Percentiles rank a stretch among this genome's conserved stretches.
Evolutionary conservation across 2,113 vertebrate genomes (phyloP).

Genomic region (Lepus europaeus): DNA sequence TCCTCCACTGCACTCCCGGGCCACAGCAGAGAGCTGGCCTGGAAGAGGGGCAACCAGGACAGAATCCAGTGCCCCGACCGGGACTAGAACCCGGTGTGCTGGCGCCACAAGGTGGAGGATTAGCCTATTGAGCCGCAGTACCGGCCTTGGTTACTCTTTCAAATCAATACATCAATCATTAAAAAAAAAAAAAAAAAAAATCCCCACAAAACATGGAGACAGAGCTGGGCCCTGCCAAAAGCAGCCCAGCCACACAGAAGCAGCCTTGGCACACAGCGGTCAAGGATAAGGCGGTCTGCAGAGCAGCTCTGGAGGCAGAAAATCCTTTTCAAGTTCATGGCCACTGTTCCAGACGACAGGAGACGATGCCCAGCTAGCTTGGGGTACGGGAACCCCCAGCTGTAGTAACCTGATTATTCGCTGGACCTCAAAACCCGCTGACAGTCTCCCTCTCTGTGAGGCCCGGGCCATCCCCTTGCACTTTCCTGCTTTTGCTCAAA

Average conservation of each 20-base stretch:
- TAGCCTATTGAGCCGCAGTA: too few species aligned
- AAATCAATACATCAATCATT: too few species aligned
- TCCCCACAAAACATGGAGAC: slow-evolving; percentile 63
- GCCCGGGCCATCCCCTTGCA: neutral
- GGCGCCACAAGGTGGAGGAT: too few species aligned
- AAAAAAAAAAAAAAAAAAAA: too few species aligned
- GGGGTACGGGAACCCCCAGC: neutral
- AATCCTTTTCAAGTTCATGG: neutral
- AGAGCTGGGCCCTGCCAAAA: slow-evolving; percentile 75
- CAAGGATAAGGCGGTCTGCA: slow-evolving; percentile 81
- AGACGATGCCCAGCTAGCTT: neutral
- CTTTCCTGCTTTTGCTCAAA: neutral
- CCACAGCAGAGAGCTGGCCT: too few species aligned
- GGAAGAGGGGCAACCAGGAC: too few species aligned
- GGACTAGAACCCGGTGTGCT: too few species aligned
- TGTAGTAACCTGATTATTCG: neutral
- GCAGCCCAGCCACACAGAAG: too few species aligned
- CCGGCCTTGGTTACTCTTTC: too few species aligned
- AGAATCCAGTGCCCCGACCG: too few species aligned
- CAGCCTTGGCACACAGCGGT: slow-evolving; percentile 77
- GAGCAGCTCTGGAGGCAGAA: slow-evolving; percentile 15
- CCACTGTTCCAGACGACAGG: neutral
- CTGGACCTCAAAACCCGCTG: neutral
- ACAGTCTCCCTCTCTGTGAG: neutral
- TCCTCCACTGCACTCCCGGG: too few species aligned